Conservation (phyloP, 2,888 invertebrate genomes). For the Dugesia japonica region DNA sequence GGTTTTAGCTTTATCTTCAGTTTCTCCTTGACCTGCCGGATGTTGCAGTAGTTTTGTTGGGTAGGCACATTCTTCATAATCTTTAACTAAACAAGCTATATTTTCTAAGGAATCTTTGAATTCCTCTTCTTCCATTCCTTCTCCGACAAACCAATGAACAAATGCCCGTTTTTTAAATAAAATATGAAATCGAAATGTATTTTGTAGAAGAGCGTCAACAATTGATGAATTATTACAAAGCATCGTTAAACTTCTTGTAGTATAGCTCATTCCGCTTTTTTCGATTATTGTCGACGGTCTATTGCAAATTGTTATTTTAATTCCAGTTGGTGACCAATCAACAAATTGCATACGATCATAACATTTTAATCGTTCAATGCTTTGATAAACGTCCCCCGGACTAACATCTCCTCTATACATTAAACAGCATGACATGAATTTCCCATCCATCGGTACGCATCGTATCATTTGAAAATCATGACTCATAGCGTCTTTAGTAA, state of each 20-base stretch:
- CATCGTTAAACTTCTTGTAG: slow-evolving; percentile 17
- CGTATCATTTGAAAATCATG: slow-evolving; percentile 31
- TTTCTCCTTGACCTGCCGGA: neutral
- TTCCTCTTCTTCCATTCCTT: slow-evolving; percentile 21
- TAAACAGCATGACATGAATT: slow-evolving; percentile 36
- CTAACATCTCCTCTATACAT: slow-evolving; percentile 36
- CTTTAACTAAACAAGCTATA: slow-evolving; percentile 7
- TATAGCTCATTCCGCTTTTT: neutral
- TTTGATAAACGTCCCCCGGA: slow-evolving; percentile 25
- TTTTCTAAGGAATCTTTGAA: neutral
- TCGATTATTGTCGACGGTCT: slow-evolving; percentile 20
- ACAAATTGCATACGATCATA: slow-evolving; percentile 33
- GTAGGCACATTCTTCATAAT: slow-evolving; percentile 13
- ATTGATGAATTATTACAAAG: slow-evolving; percentile 29
- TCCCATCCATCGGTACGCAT: slow-evolving; percentile 35
- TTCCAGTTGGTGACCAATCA: slow-evolving; percentile 35
- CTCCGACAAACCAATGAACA: slow-evolving; percentile 31
- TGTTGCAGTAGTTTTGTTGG: neutral
- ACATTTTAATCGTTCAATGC: slow-evolving; percentile 26
- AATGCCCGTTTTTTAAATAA: slow-evolving; percentile 29
- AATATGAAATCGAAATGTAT: slow-evolving; percentile 26
- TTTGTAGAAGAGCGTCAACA: slow-evolving; percentile 24
- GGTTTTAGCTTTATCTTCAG: neutral
- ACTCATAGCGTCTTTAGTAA: slow-evolving; percentile 36
- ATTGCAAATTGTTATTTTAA: slow-evolving; percentile 27